Conservation (phyloP, 2,888 invertebrate species). For the Ennomos fuscantarius region DNA sequence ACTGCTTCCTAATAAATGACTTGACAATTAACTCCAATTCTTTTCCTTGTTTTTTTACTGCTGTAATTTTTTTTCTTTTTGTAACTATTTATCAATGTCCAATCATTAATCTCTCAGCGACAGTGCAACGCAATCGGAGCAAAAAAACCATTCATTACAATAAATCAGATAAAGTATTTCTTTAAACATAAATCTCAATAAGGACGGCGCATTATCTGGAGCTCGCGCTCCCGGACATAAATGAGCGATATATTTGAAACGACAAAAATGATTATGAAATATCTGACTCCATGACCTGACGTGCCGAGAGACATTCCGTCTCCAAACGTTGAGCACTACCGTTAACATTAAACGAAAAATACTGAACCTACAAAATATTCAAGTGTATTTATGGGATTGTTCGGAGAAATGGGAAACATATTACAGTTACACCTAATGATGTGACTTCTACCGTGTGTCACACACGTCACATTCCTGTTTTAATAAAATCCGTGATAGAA, state of each 20-base stretch:
- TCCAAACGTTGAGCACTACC: slow-evolving; percentile 30
- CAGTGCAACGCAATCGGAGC: slow-evolving; percentile 30
- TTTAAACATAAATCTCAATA: slow-evolving; percentile 51
- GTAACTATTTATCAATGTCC: slow-evolving; percentile 27
- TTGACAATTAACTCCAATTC: slow-evolving; percentile 14
- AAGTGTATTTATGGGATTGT: no score
- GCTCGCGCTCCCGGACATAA: slow-evolving; percentile 55
- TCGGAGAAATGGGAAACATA: no score
- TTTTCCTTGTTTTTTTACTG: background rate
- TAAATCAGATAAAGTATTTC: slow-evolving; percentile 50
- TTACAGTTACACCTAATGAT: no score
- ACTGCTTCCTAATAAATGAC: slow-evolving; percentile 9
- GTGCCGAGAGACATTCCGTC: slow-evolving; percentile 38
- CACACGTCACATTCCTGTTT: no score
- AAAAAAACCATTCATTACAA: slow-evolving; percentile 40
- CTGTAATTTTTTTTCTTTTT: slow-evolving; percentile 1
- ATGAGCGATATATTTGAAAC: slow-evolving; percentile 69
- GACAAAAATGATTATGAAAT: slow-evolving; percentile 57
- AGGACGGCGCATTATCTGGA: slow-evolving; percentile 56
- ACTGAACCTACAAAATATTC: no score
- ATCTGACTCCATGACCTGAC: slow-evolving; percentile 50
- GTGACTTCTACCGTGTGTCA: no score
- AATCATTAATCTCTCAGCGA: slow-evolving; percentile 32
- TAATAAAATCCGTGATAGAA: no score
- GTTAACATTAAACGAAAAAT: background rate